Evolutionary conservation across 37 sponge, comb jelly and placozoan genomes (phyloP).

Genomic region (Mnemiopsis leidyi): DNA sequence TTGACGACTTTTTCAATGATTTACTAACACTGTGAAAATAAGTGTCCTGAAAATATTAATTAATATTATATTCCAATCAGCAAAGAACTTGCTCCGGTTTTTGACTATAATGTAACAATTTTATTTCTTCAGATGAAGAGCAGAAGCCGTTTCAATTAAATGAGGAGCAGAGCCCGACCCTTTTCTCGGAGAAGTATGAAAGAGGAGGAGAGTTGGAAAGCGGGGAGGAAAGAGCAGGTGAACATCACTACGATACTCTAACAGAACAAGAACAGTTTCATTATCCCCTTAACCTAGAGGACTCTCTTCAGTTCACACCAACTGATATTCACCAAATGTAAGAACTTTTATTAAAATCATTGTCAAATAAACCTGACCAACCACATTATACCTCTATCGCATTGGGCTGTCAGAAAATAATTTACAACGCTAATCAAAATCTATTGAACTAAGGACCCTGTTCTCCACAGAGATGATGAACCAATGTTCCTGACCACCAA

Average conservation of each 20-base stretch:
- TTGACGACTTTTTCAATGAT: no score
- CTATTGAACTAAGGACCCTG: background rate
- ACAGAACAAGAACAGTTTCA: background rate
- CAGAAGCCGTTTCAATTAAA: background rate
- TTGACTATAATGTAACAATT: no score
- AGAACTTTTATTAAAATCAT: no score
- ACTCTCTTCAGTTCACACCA: background rate
- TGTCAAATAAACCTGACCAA: no score
- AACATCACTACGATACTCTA: background rate
- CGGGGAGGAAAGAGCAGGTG: background rate
- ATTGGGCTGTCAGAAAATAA: no score
- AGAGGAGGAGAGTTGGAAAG: background rate
- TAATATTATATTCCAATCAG: no score
- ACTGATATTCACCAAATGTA: conserved; percentile 33
- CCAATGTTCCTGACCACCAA: background rate
- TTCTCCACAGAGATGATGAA: background rate
- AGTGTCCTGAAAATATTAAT: no score
- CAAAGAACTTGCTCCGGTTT: no score
- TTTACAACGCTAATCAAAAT: background rate
- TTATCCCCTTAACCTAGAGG: background rate
- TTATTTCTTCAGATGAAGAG: background rate
- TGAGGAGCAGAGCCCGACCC: background rate
- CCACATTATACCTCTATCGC: no score
- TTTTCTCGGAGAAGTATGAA: background rate
- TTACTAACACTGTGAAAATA: no score